These are phyloP conservation scores for Tribolium freemani DNA, from an alignment of 2,888 invertebrate genomes.

Conservation along the genomic window DNA sequence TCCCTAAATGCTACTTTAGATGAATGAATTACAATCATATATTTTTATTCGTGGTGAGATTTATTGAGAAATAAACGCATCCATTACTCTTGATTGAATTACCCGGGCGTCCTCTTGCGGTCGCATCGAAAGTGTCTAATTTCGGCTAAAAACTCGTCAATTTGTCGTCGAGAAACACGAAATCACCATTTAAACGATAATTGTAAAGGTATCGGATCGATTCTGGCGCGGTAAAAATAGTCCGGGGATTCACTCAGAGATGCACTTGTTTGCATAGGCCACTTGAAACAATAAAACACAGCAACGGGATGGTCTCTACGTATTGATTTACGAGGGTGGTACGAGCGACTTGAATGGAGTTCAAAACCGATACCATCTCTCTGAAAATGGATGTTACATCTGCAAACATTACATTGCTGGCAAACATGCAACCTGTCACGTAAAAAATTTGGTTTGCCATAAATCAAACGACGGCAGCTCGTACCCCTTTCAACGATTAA, in stretches of 20 bases:
- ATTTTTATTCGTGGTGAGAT: not conserved
- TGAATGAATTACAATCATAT: not conserved
- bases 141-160: not conserved
- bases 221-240: not conserved
- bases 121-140: not conserved
- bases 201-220: slow-evolving; percentile 5
- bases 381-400: slow-evolving; percentile 24
- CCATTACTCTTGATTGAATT: not conserved
- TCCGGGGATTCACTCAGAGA: not conserved
- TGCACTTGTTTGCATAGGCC: slow-evolving; percentile 35
- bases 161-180: not conserved
- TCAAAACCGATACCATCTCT: slow-evolving; percentile 29
- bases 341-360: not conserved
- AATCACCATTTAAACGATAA: slow-evolving; percentile 17
- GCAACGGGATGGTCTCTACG: slow-evolving; percentile 7
- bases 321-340: slow-evolving; percentile 16
- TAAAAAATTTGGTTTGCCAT: slow-evolving; percentile 33
- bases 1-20: not conserved
- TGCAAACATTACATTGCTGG: slow-evolving; percentile 18
- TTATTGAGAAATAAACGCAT: not conserved
- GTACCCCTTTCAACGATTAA: not conserved
- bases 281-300: slow-evolving; percentile 32
- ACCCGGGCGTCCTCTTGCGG: not conserved
- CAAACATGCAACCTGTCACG: slow-evolving; percentile 36
- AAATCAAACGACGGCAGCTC: slow-evolving; percentile 20